Conservation (phyloP, 2,888 invertebrate genomes). For the Drosophila gaucha region DNA sequence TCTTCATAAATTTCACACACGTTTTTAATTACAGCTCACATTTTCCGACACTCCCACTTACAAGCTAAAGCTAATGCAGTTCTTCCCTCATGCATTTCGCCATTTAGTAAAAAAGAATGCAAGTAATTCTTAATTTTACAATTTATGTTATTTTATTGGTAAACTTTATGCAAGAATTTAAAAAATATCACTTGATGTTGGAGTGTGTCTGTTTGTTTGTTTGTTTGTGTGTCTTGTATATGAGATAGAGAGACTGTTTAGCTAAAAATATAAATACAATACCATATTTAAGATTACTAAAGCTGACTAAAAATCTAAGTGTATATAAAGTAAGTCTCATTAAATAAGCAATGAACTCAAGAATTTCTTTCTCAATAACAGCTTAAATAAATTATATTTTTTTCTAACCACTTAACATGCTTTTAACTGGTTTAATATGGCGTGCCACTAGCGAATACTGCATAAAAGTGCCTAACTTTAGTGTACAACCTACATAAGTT, state of each 20-base stretch:
- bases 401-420: conserved; percentile 8
- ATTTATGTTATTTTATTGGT: conserved; percentile 52
- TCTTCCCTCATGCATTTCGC: no score
- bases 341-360: conserved; percentile 3
- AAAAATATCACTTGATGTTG: conserved; percentile 72
- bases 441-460: conserved; percentile 55
- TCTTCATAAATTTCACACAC: conserved; percentile 32
- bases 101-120: no score
- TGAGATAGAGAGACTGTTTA: conserved; percentile 25
- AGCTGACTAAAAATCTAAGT: no score
- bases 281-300: conserved; percentile 41
- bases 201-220: conserved; percentile 40
- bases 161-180: conserved; percentile 58
- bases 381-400: conserved; percentile 2
- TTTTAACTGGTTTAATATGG: conserved; percentile 57
- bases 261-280: conserved; percentile 36
- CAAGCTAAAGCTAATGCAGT: background rate
- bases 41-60: background rate
- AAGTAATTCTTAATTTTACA: conserved; percentile 34
- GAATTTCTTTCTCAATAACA: conserved; percentile 21
- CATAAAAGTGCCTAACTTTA: conserved; percentile 35
- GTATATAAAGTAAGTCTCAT: conserved; percentile 19
- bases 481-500: conserved; percentile 60
- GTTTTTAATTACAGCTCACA: conserved; percentile 50
- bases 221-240: conserved; percentile 20